Base-by-base conservation (phyloP, 2,113 vertebrate species). In the Herpetotheres cachinnans region DNA sequence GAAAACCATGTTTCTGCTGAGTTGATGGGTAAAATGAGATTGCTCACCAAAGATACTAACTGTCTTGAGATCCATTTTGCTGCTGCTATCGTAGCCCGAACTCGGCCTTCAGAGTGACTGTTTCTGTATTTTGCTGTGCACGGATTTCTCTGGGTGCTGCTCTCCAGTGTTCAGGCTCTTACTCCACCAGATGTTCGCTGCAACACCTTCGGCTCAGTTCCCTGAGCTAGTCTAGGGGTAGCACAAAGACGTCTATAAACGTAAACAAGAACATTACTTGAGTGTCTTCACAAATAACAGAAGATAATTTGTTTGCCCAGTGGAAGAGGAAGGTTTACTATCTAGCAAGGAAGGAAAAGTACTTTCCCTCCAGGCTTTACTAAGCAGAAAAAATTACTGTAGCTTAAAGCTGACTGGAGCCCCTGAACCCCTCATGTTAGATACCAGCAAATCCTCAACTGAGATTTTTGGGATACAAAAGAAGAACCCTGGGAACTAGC, bases 251-350 rank as follows among this genome's bases (percentile, higher is more conserved):
- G 1, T 65, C 69, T 84, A 5, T 72, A 61, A 84, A 93, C 29
- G 71, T 87, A 95, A 91, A 93, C 89, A 85, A 50, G 54, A 38
- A 34, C 66, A 50, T 95, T 82, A 91, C 65, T 88, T 34, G 40
- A 40, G 11, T 46, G 38, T 65, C 79, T 90, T 95, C 65, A n/a
- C 56, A 61, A 84, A 82, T 40, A 72, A 69, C 84, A 89, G 84
- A 65, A 87, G 84, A 52, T 90, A 67, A 94, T 85, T 85, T 87
- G 83, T 93, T 89, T 96, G 42, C 86, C 84, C 27, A 21, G 30
- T 79, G 78, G 66, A 91, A 73, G 34, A 73, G 10, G 27, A 87
- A 42, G 85, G 82, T 82, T 94, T 91, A 90, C 66, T 85, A 26
- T 65, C 52, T 65, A 79, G 40, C 32, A 72, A 94, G 73, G 63